Base-by-base conservation (phyloP, 2,888 invertebrate genomes). In the Bombyx huttoni region DNA sequence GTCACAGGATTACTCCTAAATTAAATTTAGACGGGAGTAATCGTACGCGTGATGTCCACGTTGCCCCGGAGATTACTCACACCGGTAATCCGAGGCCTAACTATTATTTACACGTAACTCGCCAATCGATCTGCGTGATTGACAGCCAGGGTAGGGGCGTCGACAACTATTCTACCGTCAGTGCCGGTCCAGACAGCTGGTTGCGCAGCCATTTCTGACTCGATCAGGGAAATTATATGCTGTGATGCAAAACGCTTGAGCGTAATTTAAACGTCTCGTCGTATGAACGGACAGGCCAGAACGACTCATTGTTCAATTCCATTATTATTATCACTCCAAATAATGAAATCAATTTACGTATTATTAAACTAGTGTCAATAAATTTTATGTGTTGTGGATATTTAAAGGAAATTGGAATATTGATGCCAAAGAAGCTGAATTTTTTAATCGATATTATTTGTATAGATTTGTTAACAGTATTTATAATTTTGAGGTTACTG, bases 41-140 rank as follows among this genome's bases (percentile, higher is more conserved):
- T 40, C 57, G 63, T 56, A 72, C 67, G 71, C 80, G 80, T 81
- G 81, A 72, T 63, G 50, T 61, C 65, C 63, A 66, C 72, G 71
- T 70, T 65, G 71, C 59, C 65, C 60, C 61, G 65, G 75, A 78
- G 83, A 78, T 81, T 80, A 80, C 64, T 67, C 62, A 62, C 60
- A 63, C 63, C 61, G 59, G 68, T 73, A 70, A 78, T 66, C 69
- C 67, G 61, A 60, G 65, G 78, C 70, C 80, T 76, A 79, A 67
- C 70, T 67, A 65, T 74, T 74, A 76, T 79, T 79, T 75, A 77
- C 74, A 72, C 68, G 67, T 73, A 70, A 73, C 73, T 67, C 63
- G 62, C 58, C 64, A 65, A 77, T 77, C 76, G 75, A 77, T 77
- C 72, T 67, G 56, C 65, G 63, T 78, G 77, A 77, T 75, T 75